These are phyloP conservation scores for Phylloscopus trochilus DNA, from an alignment of 2,113 vertebrate genomes.

Conservation along the genomic window DNA sequence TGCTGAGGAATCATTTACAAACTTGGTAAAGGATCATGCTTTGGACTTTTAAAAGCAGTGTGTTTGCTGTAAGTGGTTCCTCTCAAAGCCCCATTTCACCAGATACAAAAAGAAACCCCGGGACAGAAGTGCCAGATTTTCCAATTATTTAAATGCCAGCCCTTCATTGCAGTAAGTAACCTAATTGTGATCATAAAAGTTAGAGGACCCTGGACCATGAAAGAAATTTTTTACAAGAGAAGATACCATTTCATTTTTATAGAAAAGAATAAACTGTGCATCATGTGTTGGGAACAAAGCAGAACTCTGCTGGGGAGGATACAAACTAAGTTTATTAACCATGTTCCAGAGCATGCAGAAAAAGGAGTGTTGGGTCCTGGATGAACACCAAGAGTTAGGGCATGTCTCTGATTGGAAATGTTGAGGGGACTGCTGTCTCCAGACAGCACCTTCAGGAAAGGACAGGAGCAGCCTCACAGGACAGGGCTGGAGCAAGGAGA, in stretches of 20 bases:
- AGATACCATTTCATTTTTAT: not conserved
- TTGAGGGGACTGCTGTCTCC: not conserved
- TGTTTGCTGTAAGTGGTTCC: not conserved
- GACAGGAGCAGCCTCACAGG: not conserved
- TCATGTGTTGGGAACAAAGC: accelerated
- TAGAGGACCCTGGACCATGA: not conserved
- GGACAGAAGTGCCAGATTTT: not conserved
- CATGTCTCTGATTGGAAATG: accelerated
- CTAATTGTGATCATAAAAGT: not conserved
- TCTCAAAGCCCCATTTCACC: accelerated
- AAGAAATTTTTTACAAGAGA: not conserved
- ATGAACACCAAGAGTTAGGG: not conserved
- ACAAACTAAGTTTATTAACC: not conserved
- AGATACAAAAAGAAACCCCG: not conserved
- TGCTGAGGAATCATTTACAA: not conserved
- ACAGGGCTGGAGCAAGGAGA: not conserved
- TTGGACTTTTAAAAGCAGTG: not conserved
- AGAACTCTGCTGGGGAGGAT: not conserved
- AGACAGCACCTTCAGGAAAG: not conserved
- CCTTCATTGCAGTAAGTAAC: not conserved
- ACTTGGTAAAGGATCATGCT: not conserved
- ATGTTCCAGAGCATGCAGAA: not conserved
- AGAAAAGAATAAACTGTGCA: not conserved
- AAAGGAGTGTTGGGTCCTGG: not conserved
- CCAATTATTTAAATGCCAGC: not conserved